These are phyloP conservation scores for Nyctereutes procyonoides DNA, from an alignment of 2,113 vertebrate species.

Conservation along the genomic window DNA sequence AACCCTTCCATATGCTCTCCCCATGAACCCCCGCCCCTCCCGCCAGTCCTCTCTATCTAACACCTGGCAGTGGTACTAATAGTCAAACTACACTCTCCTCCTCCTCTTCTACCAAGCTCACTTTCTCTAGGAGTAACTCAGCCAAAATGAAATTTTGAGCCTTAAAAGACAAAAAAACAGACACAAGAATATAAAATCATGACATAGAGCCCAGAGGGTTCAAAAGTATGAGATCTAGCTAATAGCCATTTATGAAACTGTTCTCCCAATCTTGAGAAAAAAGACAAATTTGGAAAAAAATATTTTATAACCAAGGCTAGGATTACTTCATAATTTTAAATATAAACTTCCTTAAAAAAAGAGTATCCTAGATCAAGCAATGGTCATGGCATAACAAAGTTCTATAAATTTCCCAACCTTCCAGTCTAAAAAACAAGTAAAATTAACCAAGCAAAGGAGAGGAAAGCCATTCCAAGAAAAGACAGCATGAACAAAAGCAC, in stretches of 20 bases:
- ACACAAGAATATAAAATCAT: constrained; percentile 26
- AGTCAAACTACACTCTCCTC: not conserved
- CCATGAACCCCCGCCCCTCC: not conserved
- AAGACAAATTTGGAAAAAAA: not conserved
- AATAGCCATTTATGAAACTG: constrained; percentile 50
- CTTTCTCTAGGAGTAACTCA: constrained; percentile 2
- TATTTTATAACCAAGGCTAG: not conserved
- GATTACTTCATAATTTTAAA: constrained; percentile 25
- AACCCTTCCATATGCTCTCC: not conserved
- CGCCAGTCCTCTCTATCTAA: not conserved
- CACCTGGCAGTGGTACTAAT: not conserved
- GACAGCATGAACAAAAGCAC: not conserved
- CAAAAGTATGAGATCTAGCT: constrained; percentile 5
- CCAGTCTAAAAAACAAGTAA: constrained; percentile 39
- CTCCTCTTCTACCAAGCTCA: constrained; percentile 9
- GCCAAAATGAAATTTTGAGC: constrained; percentile 3
- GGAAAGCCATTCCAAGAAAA: constrained; percentile 32
- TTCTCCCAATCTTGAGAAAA: constrained; percentile 12
- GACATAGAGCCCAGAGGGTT: not conserved
- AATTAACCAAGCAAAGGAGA: not conserved
- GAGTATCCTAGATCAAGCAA: not conserved
- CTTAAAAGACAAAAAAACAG: constrained; percentile 19
- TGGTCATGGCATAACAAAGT: not conserved
- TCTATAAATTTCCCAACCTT: not conserved
- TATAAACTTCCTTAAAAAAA: constrained; percentile 28